phyloP scores from a whole-genome alignment of 2,797 vertebrate genomes.

The Lepilemur ruficaudatus region DNA sequence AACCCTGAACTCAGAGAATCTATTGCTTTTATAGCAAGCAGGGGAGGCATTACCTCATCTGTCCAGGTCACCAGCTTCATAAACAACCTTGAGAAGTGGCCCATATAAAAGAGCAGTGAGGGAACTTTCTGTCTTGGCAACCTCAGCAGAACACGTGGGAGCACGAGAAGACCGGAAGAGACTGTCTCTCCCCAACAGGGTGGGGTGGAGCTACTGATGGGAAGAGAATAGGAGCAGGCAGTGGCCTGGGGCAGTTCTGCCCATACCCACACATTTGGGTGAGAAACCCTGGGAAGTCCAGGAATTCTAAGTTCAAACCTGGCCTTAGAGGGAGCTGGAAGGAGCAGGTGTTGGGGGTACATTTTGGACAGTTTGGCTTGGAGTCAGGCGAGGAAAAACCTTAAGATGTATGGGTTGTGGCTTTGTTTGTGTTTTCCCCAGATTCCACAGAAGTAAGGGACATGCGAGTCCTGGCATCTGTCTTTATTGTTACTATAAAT shows the following conservation, averaged over 20 bases:
- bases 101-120: neutral
- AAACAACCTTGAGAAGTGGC: neutral
- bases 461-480: neutral
- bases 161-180: neutral
- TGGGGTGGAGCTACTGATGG: neutral
- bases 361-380: neutral
- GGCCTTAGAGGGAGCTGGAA: neutral
- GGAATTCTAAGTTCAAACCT: neutral
- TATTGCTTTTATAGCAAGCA: neutral
- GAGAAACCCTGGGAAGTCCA: neutral
- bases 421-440: neutral
- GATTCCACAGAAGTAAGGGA: neutral
- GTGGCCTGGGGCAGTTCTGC: neutral
- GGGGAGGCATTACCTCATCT: neutral
- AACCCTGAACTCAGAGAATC: neutral
- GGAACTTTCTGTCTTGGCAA: neutral
- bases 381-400: neutral
- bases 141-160: neutral
- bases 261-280: neutral
- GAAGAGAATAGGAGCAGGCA: neutral
- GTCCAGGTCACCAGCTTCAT: neutral
- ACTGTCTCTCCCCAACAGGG: no score
- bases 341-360: no score
- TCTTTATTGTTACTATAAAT: neutral
- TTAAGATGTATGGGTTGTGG: neutral